Conservation (phyloP, 2,888 invertebrate genomes). For the Trissoscelio sp. region DNA sequence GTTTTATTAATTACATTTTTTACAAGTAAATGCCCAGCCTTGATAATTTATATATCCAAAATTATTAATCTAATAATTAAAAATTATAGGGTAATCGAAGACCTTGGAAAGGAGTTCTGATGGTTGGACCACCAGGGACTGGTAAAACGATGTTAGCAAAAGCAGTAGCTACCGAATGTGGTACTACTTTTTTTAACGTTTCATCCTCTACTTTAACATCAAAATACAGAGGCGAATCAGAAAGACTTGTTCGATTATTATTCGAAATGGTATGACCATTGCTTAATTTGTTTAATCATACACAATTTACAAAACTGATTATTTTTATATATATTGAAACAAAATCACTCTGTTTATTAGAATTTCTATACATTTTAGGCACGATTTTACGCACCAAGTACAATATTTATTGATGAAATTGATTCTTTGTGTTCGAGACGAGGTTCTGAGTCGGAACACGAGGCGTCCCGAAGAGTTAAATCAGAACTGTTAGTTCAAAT, state of each 20-base stretch:
- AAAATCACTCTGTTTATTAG: neutral
- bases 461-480: constrained; percentile 98
- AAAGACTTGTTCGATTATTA: constrained; percentile 97
- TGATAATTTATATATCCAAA: too few species aligned
- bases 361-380: constrained; percentile 86
- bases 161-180: constrained; percentile 99
- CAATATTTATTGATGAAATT: constrained; percentile 99
- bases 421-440: constrained; percentile 98
- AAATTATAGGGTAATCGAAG: constrained; percentile 91
- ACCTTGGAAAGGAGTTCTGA: constrained; percentile 98
- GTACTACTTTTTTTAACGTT: constrained; percentile 98
- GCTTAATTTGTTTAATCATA: too few species aligned
- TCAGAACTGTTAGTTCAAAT: constrained; percentile 99
- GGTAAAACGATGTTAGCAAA: constrained; percentile 99
- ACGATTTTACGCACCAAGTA: constrained; percentile 98
- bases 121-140: constrained; percentile 97
- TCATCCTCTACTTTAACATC: constrained; percentile 98
- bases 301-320: too few species aligned
- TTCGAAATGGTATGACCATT: constrained; percentile 94
- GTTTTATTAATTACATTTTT: too few species aligned
- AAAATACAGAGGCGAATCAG: constrained; percentile 99
- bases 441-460: constrained; percentile 98
- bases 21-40: too few species aligned
- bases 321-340: too few species aligned
- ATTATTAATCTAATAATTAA: constrained; percentile 12